Evolutionary conservation across 2,888 invertebrate genomes (phyloP).

Genomic region (Andrena dorsata): DNA sequence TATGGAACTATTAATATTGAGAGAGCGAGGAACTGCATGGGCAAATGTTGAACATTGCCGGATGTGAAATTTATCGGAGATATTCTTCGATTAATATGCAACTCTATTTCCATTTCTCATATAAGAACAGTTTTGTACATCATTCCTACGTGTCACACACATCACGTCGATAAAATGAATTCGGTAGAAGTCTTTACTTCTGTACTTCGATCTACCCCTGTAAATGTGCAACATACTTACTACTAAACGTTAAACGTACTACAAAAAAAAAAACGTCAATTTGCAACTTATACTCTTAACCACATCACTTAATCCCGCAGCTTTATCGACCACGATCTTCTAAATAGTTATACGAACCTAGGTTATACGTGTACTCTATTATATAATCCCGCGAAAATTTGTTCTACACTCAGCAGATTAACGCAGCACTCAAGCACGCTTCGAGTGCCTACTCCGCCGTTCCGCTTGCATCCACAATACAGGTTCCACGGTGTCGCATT

Average conservation of each 20-base stretch:
- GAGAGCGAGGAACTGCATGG: constrained; percentile 14
- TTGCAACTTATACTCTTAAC: too few relatives aligned
- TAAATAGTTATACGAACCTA: too few relatives aligned
- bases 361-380: too few relatives aligned
- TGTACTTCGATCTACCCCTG: neutral
- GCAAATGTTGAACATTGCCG: constrained; percentile 30
- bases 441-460: neutral
- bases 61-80: constrained; percentile 41
- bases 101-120: neutral
- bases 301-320: too few relatives aligned
- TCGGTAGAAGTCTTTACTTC: neutral
- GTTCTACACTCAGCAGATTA: too few relatives aligned
- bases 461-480: neutral
- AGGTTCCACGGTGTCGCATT: constrained; percentile 26
- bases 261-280: too few relatives aligned
- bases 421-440: neutral
- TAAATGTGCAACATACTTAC: neutral
- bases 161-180: neutral
- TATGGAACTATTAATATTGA: constrained; percentile 45
- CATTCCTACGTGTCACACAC: constrained; percentile 24
- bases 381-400: too few relatives aligned
- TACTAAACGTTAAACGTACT: too few relatives aligned
- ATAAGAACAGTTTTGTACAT: neutral
- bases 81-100: constrained; percentile 40
- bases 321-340: too few relatives aligned